Base-by-base conservation (phyloP, 2,113 vertebrate genomes). In the Callipepla californica region DNA sequence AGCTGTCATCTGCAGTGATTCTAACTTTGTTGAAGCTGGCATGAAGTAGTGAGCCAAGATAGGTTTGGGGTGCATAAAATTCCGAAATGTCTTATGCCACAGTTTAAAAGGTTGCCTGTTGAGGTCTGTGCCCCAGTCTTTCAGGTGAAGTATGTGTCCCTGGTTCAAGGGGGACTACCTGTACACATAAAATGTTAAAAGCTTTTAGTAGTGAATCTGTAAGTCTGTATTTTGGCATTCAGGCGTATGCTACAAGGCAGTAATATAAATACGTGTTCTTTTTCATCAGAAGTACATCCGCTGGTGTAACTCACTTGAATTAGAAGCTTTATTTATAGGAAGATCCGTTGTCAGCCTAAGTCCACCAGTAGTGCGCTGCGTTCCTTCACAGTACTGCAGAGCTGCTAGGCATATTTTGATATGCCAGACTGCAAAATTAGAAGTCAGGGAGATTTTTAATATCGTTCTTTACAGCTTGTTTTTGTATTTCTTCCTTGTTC, bases 401-500 rank as follows among this genome's bases (percentile, higher is more conserved):
- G n/a, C 40, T 90, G 61, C 28, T 78, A 1, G 50, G 11, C 2
- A 0, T 59, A 34, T 0, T 86, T 6, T 11, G 65, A 1, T 57
- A 55, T 32, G 15, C 48, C 32, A 57, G 14, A 21, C 45, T 58
- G 51, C 18, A 68, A 74, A 90, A 75, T n/a, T 23, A 77, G 63
- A 21, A 11, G 19, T 45, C 38, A 59, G 28, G 10, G 5, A 78
- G 4, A 2, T 48, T 79, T 15, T 79, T 15, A 48, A 17, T 69
- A 6, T 51, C 40, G 9, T 87, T 65, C 26, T 63, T 85, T 94
- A 26, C 28, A 40, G 3, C 11, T 59, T 68, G 32, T 62, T 89
- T 79, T 86, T 85, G 25, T 38, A 23, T 87, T 93, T 82, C 45
- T 91, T 82, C 11, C 7, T 45, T 90, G 11, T 40, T 75, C 55